Evolutionary conservation across 35 echinoderm and acorn worm genomes (phyloP), one percentile per base, ranked within the genome.

Genomic region (Holothuria glaberrima): DNA sequence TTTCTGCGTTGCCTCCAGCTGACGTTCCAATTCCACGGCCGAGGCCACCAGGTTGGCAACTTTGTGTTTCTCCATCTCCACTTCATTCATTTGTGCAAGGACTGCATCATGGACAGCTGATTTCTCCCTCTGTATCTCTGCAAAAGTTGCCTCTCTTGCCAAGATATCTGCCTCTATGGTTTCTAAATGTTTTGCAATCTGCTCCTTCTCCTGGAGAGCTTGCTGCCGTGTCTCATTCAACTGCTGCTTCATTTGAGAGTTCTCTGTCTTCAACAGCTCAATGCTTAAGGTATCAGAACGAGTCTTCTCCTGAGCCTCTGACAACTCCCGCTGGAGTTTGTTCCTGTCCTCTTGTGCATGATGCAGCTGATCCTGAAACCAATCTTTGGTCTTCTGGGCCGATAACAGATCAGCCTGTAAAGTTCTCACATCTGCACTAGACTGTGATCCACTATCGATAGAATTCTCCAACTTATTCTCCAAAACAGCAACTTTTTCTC

Each of bases 361-460:
- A 59, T 94, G 90, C 12, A 99, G 86, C 94, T 99, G 97, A 48
- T 99, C 97, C 75, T 99, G 93, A 57, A 99, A 95, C 97, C 97
- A 99, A 36, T 99, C 97, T 86, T 94, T 94, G 57, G 97, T 89
- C 72, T 93, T 87, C 89, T 97, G 66, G 64, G 88, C 88, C 68
- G 97, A 94, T 59, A 91, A 27, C 66, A 99, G 84, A 30, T 99
- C 97, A 30, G 93, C 89, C 70, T 99, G 93, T 67, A 99, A 74
- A 32, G 94, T 76, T 61, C 87, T 87, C 25, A 95, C 59, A 44
- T 93, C 88, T 17, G 83, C 93, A 46, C 80, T 86, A 46, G 93
- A 87, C 46, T 93, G 88, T 14, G 93, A 77, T 45, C 79, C 71
- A 35, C 94, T 89, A 36, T 99, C 65, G 9, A 88, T 83, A 29